phyloP scores from a whole-genome alignment of 2,888 invertebrate species.

The Tenthredo scrophulariae region DNA sequence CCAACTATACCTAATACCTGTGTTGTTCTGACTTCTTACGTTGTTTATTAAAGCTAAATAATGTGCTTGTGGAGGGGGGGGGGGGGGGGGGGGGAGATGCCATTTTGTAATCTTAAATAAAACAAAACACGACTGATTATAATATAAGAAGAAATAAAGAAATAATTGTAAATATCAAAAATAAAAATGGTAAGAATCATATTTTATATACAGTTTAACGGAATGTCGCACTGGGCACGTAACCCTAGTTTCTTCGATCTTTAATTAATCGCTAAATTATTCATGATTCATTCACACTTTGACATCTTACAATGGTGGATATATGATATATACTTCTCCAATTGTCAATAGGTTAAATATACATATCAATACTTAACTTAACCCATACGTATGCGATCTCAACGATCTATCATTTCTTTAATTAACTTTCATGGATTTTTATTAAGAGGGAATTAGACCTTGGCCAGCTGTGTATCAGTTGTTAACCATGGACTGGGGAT shows the following conservation, averaged over 20 bases:
- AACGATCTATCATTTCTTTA: background rate
- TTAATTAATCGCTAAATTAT: background rate
- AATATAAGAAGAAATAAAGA: constrained; percentile 4
- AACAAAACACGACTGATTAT: constrained; percentile 15
- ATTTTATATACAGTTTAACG: background rate
- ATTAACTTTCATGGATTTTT: constrained; percentile 31
- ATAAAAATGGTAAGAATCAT: constrained; percentile 10
- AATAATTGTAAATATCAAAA: background rate
- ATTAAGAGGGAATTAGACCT: constrained; percentile 25
- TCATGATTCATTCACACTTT: background rate
- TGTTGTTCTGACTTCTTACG: background rate
- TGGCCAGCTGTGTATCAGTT: background rate
- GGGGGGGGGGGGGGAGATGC: background rate
- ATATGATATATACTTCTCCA: background rate
- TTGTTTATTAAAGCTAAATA: background rate
- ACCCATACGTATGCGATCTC: background rate
- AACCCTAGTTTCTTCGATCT: background rate
- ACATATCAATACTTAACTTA: constrained; percentile 2
- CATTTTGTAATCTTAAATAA: constrained; percentile 20
- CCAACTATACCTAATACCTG: background rate
- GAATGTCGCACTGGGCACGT: constrained; percentile 7
- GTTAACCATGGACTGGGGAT: constrained; percentile 50
- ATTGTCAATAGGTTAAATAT: background rate
- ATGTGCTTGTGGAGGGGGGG: background rate
- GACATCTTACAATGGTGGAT: constrained; percentile 9